Percentiles rank a stretch among this genome's conserved stretches.
Evolutionary conservation across 2,888 invertebrate genomes (phyloP).

Genomic region (Halocaridina rubra): DNA sequence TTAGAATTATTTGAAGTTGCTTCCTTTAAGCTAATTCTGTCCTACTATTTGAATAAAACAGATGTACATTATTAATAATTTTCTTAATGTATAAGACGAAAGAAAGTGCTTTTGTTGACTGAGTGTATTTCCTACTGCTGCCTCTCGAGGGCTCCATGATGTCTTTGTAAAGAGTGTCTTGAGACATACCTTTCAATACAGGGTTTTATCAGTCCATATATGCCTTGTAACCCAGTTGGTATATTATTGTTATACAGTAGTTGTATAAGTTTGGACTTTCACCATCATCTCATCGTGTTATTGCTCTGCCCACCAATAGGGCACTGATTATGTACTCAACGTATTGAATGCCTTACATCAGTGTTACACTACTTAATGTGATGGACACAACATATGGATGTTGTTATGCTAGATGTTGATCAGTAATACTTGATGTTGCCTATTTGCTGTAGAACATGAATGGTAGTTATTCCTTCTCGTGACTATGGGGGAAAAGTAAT

Average conservation of each 20-base stretch:
- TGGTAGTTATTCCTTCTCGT: too few species aligned
- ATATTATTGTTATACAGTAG: slow-evolving; percentile 37
- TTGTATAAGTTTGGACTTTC: neutral
- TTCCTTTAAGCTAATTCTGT: too few species aligned
- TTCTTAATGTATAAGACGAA: neutral
- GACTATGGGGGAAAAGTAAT: too few species aligned
- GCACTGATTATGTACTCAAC: slow-evolving; percentile 43
- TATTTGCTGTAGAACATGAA: neutral
- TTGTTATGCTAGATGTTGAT: slow-evolving; percentile 48
- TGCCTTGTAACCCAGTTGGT: slow-evolving; percentile 41
- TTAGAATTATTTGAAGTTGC: too few species aligned
- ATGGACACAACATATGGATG: slow-evolving; percentile 52
- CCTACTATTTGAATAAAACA: too few species aligned
- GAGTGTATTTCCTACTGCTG: neutral
- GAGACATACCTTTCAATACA: neutral
- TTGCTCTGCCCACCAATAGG: neutral
- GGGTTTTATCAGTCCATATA: slow-evolving; percentile 34
- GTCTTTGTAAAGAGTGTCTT: neutral
- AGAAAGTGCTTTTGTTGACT: neutral
- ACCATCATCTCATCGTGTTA: neutral
- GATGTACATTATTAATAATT: too few species aligned
- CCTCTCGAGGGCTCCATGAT: neutral
- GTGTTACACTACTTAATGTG: slow-evolving; percentile 55
- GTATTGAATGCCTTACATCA: slow-evolving; percentile 57
- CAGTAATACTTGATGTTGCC: slow-evolving; percentile 39